A percentile compares a stretch with the other conserved stretches of the same genome.
phyloP scores from a whole-genome alignment of 2,888 invertebrate species.

The Schizaphis graminum region DNA sequence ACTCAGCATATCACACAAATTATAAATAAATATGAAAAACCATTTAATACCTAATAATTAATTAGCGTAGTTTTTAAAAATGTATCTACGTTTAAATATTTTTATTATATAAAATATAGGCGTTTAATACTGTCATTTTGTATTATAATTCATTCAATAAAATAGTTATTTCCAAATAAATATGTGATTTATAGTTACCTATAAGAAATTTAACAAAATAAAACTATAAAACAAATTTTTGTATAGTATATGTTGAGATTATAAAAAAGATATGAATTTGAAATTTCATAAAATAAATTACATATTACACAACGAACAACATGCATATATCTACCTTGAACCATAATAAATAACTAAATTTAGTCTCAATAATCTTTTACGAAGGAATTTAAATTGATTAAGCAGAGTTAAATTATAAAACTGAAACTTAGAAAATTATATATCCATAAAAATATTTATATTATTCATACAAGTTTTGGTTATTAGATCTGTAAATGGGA shows the following conservation, averaged over 20 bases:
- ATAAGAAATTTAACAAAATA: background rate
- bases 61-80: background rate
- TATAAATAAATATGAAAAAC: background rate
- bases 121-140: background rate
- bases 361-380: background rate
- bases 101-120: no score
- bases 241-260: background rate
- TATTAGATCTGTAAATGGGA: background rate
- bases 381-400: background rate
- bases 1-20: background rate
- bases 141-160: background rate
- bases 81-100: background rate
- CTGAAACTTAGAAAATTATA: conserved; percentile 3
- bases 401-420: background rate
- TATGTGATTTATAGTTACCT: background rate
- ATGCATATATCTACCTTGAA: background rate
- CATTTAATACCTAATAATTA: background rate
- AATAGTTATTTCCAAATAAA: background rate
- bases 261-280: background rate
- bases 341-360: background rate
- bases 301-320: background rate
- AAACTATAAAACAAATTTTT: background rate
- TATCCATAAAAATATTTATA: background rate
- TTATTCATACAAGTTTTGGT: background rate
- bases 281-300: background rate